These are phyloP conservation scores for western clawed frog (Xenopus tropicalis) DNA, from an alignment of 2,113 vertebrate genomes.

Conservation along the genomic window DNA sequence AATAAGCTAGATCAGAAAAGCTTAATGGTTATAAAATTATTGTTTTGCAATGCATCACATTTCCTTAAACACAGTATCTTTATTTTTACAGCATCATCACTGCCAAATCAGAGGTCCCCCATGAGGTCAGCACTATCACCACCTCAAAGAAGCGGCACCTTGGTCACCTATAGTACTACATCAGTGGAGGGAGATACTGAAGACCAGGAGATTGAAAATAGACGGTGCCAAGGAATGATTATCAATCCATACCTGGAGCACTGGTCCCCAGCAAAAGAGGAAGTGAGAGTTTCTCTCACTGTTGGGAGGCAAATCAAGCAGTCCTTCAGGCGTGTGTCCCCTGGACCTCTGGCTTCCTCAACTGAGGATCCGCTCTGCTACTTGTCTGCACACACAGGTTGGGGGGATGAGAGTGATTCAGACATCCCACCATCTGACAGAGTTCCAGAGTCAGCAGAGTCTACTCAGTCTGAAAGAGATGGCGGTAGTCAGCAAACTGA, in stretches of 20 bases:
- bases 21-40: background rate
- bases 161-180: slow-evolving; percentile 41
- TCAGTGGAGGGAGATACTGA: slow-evolving; percentile 41
- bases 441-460: slow-evolving; percentile 37
- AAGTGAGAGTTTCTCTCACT: slow-evolving; percentile 36
- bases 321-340: slow-evolving; percentile 38
- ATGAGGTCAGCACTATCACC: slow-evolving; percentile 37
- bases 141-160: slow-evolving; percentile 40
- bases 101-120: slow-evolving; percentile 40
- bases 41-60: background rate
- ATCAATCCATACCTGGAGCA: slow-evolving; percentile 39
- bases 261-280: slow-evolving; percentile 41
- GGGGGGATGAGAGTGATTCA: slow-evolving; percentile 43
- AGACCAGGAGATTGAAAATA: slow-evolving; percentile 38
- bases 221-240: slow-evolving; percentile 42
- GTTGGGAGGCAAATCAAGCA: slow-evolving; percentile 40
- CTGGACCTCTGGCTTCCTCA: slow-evolving; percentile 37
- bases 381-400: slow-evolving; percentile 40
- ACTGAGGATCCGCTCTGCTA: slow-evolving; percentile 41
- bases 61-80: slow-evolving; percentile 8
- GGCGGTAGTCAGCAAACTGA: slow-evolving; percentile 41
- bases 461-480: slow-evolving; percentile 39
- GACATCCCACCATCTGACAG: slow-evolving; percentile 40
- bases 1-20: background rate
- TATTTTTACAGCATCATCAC: slow-evolving; percentile 37